Base-by-base conservation (phyloP, 2,888 invertebrate genomes). In the Torymus tubicola region DNA sequence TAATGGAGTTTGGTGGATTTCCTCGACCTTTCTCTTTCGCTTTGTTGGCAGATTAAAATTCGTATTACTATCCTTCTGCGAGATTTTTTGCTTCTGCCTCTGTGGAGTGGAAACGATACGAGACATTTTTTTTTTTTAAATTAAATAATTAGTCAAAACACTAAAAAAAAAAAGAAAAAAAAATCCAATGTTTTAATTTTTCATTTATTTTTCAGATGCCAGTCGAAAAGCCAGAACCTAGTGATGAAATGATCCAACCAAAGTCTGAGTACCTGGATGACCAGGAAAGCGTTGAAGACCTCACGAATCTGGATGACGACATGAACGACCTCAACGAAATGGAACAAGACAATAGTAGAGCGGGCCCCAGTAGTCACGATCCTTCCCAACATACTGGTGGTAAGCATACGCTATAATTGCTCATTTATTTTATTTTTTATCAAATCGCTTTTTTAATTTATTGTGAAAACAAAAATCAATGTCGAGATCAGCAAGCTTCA, bases 241-340 rank as follows among this genome's bases (percentile, higher is more conserved):
- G 92, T 88, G 90, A 90, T 86, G 90, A 86, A 85, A 87, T 91
- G 91, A 91, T 95, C 89, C 94, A 95, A 92, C 95, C 95, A 91
- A 95, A 95, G 93, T 93, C 94, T 92, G 95, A 95, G 92, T 94
- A 94, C 90, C 92, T 94, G 86, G 95, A 95, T 83, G 95, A 94
- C 87, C 92, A 92, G 84, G 95, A 95, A 86, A 95, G 95, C 88
- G 94, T 94, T 87, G 95, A 96, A 87, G 96, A 96, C 92, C 96
- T 96, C 91, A 94, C 96, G 91, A 96, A 96, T 84, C 92, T 96
- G 82, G 96, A 95, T 87, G 96, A 96, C 90, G 96, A 96, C 83
- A 91, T 92, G 90, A 91, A 91, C 87, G 94, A 94, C 88, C 92
- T 94, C 86, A 93, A 93, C 83, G 94, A 95, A 88, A 94, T 96